Evolutionary conservation across 2,888 invertebrate species (phyloP).

Genomic region (Leptarthrus brevirostris): DNA sequence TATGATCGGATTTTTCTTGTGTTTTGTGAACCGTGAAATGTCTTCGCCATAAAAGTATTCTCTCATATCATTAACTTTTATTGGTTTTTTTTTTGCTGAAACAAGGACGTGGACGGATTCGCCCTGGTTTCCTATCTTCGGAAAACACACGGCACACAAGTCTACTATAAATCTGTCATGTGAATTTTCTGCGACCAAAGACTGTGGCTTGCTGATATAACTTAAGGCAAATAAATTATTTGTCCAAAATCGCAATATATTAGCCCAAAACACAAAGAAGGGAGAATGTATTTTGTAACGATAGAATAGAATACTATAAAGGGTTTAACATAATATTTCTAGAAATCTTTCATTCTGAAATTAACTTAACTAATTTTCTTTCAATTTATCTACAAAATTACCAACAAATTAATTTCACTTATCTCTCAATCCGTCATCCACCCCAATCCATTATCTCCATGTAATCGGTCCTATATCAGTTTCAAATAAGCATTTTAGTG

Average conservation of each 20-base stretch:
- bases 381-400: not conserved
- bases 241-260: constrained; percentile 5
- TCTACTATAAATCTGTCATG: constrained; percentile 45
- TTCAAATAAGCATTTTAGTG: constrained; percentile 40
- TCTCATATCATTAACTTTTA: constrained; percentile 66
- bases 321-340: too few relatives aligned
- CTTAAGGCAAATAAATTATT: constrained; percentile 36
- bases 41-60: constrained; percentile 62
- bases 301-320: too few relatives aligned
- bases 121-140: constrained; percentile 16
- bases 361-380: not conserved
- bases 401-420: not conserved
- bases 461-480: constrained; percentile 28
- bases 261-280: not conserved
- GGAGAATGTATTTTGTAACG: not conserved
- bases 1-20: constrained; percentile 15
- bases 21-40: constrained; percentile 47
- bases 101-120: constrained; percentile 37
- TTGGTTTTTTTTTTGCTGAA: constrained; percentile 61
- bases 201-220: constrained; percentile 32
- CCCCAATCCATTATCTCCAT: constrained; percentile 22
- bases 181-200: constrained; percentile 29
- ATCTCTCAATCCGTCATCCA: constrained; percentile 5
- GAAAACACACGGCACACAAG: constrained; percentile 31
- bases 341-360: too few relatives aligned